Evolutionary conservation across 2,113 vertebrate genomes (phyloP), one percentile per base, ranked within the genome.

Genomic region (Prochilodus magdalenae): DNA sequence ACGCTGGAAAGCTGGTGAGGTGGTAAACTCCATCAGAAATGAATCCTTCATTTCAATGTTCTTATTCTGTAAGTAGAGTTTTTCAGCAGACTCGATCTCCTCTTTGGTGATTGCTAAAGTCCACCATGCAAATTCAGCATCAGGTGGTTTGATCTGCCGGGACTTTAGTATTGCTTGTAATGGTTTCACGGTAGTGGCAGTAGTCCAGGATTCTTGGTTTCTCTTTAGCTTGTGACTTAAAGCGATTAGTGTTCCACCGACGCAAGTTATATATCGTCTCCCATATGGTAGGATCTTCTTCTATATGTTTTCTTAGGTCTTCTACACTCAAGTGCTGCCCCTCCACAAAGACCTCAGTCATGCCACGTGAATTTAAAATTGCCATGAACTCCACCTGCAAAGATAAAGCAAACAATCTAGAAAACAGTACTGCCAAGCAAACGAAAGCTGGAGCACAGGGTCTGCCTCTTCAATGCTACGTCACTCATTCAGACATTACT

Each of bases 21-120:
- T 83, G 29, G 80, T 84, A 65, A 85, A 88, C n/a, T 72, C 55
- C 7, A 22, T 6, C 49, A 86, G 74, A 60, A 83, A 84, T 2
- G 49, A 16, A 16, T 73, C 0, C 6, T 79, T 40, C 6, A 49
- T n/a, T n/a, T n/a, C n/a, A n/a, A n/a, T 47, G 33, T 15, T 40
- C 1, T 12, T 44, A 5, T 44, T 60, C 70, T 83, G 40, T 36
- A 86, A 30, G 67, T 83, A 85, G 1, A 22, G 51, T 4, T 33
- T 0, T 33, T 83, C 85, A 16, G 85, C 80, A 29, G 22, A 40
- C 20, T 0, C 18, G 47, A 85, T 73, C 5, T 75, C 81, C 4
- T 69, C 51, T 16, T 74, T 0, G 7, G 63, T 66, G 14, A 88
- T 81, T 29, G 69, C 73, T 7, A 85, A 55, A 12, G 44, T 33